phyloP scores from a whole-genome alignment of 1,140 invertebrate genomes.

The Temnothorax curvispinosus region DNA sequence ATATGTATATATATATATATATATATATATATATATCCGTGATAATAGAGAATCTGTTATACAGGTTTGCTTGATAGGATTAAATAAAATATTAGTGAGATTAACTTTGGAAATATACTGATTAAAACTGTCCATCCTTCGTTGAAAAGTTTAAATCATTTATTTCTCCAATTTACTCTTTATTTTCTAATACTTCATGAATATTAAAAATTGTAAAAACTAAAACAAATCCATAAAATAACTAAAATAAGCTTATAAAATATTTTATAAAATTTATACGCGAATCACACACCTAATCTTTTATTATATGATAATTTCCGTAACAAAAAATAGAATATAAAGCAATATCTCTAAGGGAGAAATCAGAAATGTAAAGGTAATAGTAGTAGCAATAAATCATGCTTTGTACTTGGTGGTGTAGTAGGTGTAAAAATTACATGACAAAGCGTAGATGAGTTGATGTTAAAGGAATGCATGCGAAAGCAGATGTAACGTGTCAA shows the following conservation, averaged over 20 bases:
- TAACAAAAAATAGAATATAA: neutral
- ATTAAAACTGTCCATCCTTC: neutral
- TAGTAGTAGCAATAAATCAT: neutral
- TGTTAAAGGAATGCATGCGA: conserved; percentile 19
- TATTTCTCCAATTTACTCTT: neutral
- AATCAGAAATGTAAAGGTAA: conserved; percentile 3
- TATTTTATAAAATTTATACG: neutral
- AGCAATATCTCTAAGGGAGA: neutral
- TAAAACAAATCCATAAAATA: conserved; percentile 3
- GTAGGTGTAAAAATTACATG: conserved; percentile 8
- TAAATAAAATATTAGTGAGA: neutral
- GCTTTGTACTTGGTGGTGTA: neutral
- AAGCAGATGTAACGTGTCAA: conserved; percentile 17
- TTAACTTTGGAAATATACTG: neutral
- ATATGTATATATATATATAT: neutral
- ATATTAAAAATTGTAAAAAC: neutral
- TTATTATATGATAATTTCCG: neutral
- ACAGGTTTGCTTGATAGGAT: neutral
- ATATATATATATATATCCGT: neutral
- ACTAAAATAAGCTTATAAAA: neutral
- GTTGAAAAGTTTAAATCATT: conserved; percentile 2
- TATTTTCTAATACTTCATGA: neutral
- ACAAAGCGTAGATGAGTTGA: conserved; percentile 2
- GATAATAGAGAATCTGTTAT: neutral
- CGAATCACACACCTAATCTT: neutral